Evolutionary conservation across 2,797 vertebrate species (phyloP).

Genomic region (Falco concolor): DNA sequence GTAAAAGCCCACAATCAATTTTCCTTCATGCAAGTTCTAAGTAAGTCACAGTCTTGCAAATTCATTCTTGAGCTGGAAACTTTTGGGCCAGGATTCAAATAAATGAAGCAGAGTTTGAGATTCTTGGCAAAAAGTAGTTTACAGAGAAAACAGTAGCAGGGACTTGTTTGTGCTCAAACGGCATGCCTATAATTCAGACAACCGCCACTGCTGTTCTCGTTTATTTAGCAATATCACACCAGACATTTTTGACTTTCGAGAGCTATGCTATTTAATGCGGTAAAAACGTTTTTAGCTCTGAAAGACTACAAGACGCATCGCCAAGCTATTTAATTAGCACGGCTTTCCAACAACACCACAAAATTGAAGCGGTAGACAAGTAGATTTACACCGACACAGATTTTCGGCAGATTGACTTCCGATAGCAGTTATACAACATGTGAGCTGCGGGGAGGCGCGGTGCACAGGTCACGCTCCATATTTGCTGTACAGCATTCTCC

Average conservation of each 20-base stretch:
- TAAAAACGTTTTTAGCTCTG: neutral
- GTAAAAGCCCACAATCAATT: neutral
- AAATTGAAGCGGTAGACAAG: neutral
- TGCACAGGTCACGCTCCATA: neutral
- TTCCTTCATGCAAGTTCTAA: neutral
- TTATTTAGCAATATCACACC: neutral
- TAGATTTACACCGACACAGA: neutral
- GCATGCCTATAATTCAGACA: neutral
- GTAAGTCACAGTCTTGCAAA: neutral
- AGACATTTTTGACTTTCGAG: neutral
- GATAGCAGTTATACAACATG: constrained; percentile 9
- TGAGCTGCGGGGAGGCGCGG: neutral
- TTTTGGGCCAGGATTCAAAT: neutral
- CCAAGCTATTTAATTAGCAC: neutral
- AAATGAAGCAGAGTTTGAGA: neutral
- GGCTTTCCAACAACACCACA: neutral
- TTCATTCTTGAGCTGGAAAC: constrained; percentile 9
- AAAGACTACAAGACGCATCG: neutral
- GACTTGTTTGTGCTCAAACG: neutral
- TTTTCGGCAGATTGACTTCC: neutral
- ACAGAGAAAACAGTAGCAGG: constrained; percentile 18
- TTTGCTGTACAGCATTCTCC: neutral
- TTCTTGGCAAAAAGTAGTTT: neutral
- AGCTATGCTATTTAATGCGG: neutral
- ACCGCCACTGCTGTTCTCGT: neutral